Evolutionary conservation across 2,113 vertebrate genomes (phyloP).

Genomic region (Nesoenas mayeri): DNA sequence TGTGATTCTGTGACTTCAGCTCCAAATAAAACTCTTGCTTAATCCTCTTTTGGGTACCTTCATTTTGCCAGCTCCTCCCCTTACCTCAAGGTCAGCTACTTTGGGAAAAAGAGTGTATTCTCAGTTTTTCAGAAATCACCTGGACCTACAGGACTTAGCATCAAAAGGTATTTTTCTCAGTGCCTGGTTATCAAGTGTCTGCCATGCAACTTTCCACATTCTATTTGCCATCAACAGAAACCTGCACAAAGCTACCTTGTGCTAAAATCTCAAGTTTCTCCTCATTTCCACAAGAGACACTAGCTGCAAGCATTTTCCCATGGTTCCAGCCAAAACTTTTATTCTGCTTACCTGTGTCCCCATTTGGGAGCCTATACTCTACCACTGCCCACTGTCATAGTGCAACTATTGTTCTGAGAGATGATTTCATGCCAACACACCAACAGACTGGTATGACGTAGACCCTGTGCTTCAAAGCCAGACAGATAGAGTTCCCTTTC

Average conservation of each 20-base stretch:
- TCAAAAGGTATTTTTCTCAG: conserved; percentile 15
- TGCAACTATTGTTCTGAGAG: conserved; percentile 53
- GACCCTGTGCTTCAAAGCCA: neutral
- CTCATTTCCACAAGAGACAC: conserved; percentile 59
- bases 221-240: conserved; percentile 48
- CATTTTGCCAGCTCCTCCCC: neutral
- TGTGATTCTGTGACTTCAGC: neutral
- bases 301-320: conserved; percentile 75
- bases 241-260: conserved; percentile 73
- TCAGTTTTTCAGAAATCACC: neutral
- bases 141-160: conserved; percentile 17
- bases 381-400: conserved; percentile 42
- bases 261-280: conserved; percentile 71
- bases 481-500: conserved; percentile 34
- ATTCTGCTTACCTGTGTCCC: conserved; percentile 54
- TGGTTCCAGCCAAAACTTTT: conserved; percentile 71
- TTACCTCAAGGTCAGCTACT: neutral
- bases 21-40: neutral
- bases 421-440: conserved; percentile 34
- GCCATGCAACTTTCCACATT: conserved; percentile 21
- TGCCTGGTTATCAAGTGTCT: conserved; percentile 45
- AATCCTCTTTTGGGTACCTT: neutral
- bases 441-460: neutral
- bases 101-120: neutral
- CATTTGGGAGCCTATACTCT: conserved; percentile 31